Percentiles rank a stretch among this genome's conserved stretches.
phyloP scores from a whole-genome alignment of 1,140 invertebrate genomes.

The Leptinotarsa defecta region DNA sequence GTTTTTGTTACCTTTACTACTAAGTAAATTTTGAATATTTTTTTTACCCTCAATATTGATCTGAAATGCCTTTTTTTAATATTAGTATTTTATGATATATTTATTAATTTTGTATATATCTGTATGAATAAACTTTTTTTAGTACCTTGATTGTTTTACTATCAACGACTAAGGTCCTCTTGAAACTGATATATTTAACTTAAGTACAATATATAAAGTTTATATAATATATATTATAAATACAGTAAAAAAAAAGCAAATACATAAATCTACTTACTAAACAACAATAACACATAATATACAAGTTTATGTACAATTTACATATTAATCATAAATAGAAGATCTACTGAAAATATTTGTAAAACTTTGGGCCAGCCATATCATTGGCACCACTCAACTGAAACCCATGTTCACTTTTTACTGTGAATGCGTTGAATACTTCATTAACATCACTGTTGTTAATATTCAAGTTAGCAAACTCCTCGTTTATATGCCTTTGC shows the following conservation, averaged over 20 bases:
- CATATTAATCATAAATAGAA: constrained; percentile 17
- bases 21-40: no score
- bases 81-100: no score
- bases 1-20: no score
- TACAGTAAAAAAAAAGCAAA: constrained; percentile 26
- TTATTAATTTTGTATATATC: no score
- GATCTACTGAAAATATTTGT: constrained; percentile 48
- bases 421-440: constrained; percentile 35
- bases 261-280: constrained; percentile 27
- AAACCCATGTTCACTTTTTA: constrained; percentile 26
- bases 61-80: no score
- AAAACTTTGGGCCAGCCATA: constrained; percentile 40
- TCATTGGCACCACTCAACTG: constrained; percentile 28
- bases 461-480: constrained; percentile 47
- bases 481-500: constrained; percentile 50
- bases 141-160: no score
- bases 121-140: no score
- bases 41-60: no score
- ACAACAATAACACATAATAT: constrained; percentile 32
- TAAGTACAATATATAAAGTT: constrained; percentile 25
- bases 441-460: constrained; percentile 35
- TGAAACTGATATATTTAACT: constrained; percentile 22
- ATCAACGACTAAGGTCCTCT: neutral
- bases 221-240: constrained; percentile 21
- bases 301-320: constrained; percentile 37